Base-by-base conservation (phyloP, 2,113 vertebrate species). In the Elephas maximus region DNA sequence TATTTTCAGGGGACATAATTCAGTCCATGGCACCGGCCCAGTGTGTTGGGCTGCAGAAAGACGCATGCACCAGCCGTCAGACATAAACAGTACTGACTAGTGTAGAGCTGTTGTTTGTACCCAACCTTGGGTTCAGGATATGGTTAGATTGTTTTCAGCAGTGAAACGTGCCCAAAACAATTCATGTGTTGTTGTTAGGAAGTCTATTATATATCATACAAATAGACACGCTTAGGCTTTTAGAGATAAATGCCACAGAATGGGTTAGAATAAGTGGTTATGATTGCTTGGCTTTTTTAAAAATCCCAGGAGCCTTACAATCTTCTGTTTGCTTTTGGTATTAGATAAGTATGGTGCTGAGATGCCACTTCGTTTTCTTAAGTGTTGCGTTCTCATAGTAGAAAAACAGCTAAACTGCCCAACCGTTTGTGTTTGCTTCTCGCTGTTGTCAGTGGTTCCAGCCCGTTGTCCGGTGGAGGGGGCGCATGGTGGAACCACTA, bases 111-210 rank as follows among this genome's bases (percentile, higher is more conserved):
- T 44, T 51, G 77, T 51, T 79, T 79, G 15, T 51, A 33, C 37
- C 44, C 73, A 28, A 79, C 21, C 23, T 80, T 48, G 20, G 37
- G 24, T 87, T 73, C 57, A 73, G 53, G 83, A 48, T 28, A 10
- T 48, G 57, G 62, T 88, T 92, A n/a, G 37, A 71, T 92, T 71
- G 21, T 81, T 92, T 93, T 78, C 41, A 33, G 63, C 65, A 88
- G 51, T 17, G 24, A 57, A 91, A n/a, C 37, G 78, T 91, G 69
- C 51, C 67, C 41, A n/a, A 69, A 67, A 67, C 33, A 48, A 81
- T 76, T 81, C 9, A 6, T 67, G 41, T 93, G 44, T 33, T 85
- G 28, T 85, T 65, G 1, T n/a, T 79, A 28, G 57, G 33, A 80
- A 80, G 60, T 80, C 76, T 28, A 20, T 45, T 45, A 21, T 28